phyloP scores from a whole-genome alignment of 2,888 invertebrate genomes.

The Eubasilissa splendida region DNA sequence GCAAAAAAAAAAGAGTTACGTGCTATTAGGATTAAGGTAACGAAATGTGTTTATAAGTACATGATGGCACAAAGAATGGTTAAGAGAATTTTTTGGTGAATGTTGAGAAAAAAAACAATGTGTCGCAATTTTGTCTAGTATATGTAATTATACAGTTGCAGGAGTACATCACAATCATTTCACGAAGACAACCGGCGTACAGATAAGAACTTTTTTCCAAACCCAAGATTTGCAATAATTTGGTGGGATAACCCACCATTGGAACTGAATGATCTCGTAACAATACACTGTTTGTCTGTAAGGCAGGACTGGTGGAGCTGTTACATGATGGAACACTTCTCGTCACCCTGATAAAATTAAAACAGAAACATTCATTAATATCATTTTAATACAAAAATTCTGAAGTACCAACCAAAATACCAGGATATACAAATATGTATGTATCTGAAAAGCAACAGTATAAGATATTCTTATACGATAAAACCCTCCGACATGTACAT shows the following conservation, averaged over 20 bases:
- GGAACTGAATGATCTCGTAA: slow-evolving; percentile 38
- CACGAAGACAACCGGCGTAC: background rate
- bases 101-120: slow-evolving; percentile 21
- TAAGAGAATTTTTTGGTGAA: slow-evolving; percentile 21
- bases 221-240: slow-evolving; percentile 36
- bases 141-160: background rate
- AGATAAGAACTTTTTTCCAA: slow-evolving; percentile 10
- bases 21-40: too few species aligned
- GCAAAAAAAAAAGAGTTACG: too few species aligned
- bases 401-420: background rate
- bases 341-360: slow-evolving; percentile 62
- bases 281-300: slow-evolving; percentile 41
- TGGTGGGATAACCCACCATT: slow-evolving; percentile 20
- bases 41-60: slow-evolving; percentile 1
- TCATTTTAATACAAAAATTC: background rate
- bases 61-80: slow-evolving; percentile 15
- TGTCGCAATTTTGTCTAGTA: slow-evolving; percentile 1
- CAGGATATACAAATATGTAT: background rate
- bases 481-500: too few species aligned
- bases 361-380: slow-evolving; percentile 3
- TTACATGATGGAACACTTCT: slow-evolving; percentile 71
- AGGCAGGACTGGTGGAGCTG: slow-evolving; percentile 48
- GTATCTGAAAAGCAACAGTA: too few species aligned
- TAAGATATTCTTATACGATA: too few species aligned
- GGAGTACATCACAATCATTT: background rate